Base-by-base conservation (phyloP, 2,797 vertebrate genomes). In the Cirrhinus molitorella region DNA sequence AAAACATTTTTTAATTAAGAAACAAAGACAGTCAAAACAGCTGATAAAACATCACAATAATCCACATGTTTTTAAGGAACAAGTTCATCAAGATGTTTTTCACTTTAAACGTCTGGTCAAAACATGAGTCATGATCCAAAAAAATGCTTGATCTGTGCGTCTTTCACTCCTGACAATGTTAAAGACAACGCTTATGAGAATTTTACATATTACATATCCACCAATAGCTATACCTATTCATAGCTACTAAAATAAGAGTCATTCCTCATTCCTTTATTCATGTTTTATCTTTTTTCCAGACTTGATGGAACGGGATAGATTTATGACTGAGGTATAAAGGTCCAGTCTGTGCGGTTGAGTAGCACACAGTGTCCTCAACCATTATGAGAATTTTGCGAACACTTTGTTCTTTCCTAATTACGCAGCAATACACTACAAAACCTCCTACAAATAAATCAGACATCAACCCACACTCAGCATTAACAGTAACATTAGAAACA, bases 401-500 rank as follows among this genome's bases (percentile, higher is more conserved):
- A 85, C 2, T 59, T 65, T 76, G 83, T 79, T 79, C 70, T 79
- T 76, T 16, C 67, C 74, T 87, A 83, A 80, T 83, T 75, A 49
- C 9, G 31, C 47, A 47, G 19, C 43, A 47, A 85, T 75, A 83
- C 63, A 66, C 63, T 25, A 70, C 31, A 34, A 74, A 65, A 55
- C 12, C 40, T 61, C n/a, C 5, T 70, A 53, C 74, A 82, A 85
- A 85, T 82, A 59, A 74, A 47, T 85, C 51, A 70, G 25, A 70
- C 51, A 47, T 83, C 79, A 81, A 49, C 79, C 68, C 68, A 40
- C 61, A 79, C 43, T 74, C 74, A 81, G 17, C 34, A 75, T 75
- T 43, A 43, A 23, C 53, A 17, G 73, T 40, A 84, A 65, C 67
- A 87, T 87, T 87, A 53, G 68, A 87, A 87, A 80, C 80, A 82